Evolutionary conservation across 2,113 vertebrate species (phyloP), one percentile per base, ranked within the genome.

Genomic region (Ochotona curzoniae): DNA sequence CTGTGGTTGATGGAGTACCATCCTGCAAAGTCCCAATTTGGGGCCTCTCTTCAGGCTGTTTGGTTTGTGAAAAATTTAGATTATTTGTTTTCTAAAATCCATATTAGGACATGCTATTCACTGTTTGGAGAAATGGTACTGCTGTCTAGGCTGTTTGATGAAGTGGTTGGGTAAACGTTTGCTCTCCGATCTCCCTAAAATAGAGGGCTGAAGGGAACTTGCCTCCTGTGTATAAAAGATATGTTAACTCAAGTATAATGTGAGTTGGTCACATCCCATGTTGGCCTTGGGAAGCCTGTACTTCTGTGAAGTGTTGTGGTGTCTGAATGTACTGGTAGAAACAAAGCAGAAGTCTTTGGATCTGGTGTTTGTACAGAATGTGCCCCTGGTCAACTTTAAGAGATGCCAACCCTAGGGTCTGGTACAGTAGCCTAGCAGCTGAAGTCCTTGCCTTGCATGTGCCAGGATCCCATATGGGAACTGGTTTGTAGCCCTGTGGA

Each of bases 101-200:
- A 30, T 87, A 63, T 92, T 44, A 89, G 71, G 54, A 67, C 8
- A 38, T 26, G 28, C 75, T 94, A 20, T 90, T 87, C 69, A 70
- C 71, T 91, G 8, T 83, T 89, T 94, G 71, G 83, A 88, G 51
- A 86, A 94, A 71, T 87, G 66, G 4, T 21, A 60, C 32, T 92
- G 26, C 90, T 90, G 88, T 95, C 51, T 88, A 61, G 57, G 70
- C 67, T 95, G 14, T 54, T 89, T 94, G 51, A 91, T 85, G 73
- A 93, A 79, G 26, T 84, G 64, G 20, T 78, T 18, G 44, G 30
- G 28, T 78, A 51, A 80, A 76, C 73, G 82, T 49, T 90, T 94
- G 57, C 26, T 86, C 67, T 67, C 44, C 83, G 71, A 47, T 64
- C 47, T 69, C 57, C n/a, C 57, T 93, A 75, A 94, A 75, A 26